Percentiles rank a stretch among this genome's conserved stretches.
These are phyloP conservation scores for Oxygymnocypris stewartii DNA, from an alignment of 2,113 vertebrate genomes.

Conservation along the genomic window DNA sequence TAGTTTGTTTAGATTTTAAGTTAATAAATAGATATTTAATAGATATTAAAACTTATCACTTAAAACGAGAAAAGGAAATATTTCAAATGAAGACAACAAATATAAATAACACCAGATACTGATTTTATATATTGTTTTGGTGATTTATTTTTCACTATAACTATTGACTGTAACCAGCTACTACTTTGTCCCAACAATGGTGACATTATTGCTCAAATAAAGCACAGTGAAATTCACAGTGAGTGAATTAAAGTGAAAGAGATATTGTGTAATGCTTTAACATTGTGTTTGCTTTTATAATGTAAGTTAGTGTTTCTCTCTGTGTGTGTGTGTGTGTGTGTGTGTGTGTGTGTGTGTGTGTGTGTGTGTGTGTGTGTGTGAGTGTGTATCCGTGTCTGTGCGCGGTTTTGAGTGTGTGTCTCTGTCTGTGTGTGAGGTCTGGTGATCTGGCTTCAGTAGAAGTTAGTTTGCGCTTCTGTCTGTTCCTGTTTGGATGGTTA, in stretches of 20 bases:
- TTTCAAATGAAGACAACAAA: neutral
- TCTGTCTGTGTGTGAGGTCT: neutral
- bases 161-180: neutral
- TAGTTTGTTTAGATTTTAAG: neutral
- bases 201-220: neutral
- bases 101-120: neutral
- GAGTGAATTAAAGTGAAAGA: neutral
- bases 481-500: constrained; percentile 44
- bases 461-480: constrained; percentile 40
- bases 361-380: no score
- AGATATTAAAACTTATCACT: neutral
- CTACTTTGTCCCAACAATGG: neutral
- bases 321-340: neutral
- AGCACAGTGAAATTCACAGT: neutral
- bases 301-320: neutral
- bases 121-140: neutral
- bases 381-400: neutral
- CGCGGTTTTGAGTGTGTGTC: neutral
- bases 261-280: neutral
- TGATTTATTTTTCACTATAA: neutral
- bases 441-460: constrained; percentile 10
- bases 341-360: no score
- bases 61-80: neutral
- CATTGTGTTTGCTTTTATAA: neutral
- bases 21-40: neutral